A percentile compares a stretch with the other conserved stretches of the same genome.
These are phyloP conservation scores for Lacerta viridis DNA, from an alignment of 2,797 vertebrate species.

Conservation along the genomic window DNA sequence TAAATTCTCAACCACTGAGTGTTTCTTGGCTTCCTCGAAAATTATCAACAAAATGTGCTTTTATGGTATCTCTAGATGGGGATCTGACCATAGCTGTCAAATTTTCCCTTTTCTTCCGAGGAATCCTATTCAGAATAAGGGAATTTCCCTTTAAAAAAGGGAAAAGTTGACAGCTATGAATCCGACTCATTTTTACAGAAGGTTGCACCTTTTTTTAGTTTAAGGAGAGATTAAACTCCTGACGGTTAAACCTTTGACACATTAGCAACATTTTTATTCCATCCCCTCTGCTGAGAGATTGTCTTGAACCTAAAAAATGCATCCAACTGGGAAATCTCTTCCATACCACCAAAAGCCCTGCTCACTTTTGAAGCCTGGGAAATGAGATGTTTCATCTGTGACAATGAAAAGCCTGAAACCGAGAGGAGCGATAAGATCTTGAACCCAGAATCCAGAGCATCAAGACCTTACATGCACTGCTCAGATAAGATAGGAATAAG, in stretches of 20 bases:
- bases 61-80: background rate
- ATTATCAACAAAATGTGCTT: background rate
- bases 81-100: background rate
- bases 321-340: background rate
- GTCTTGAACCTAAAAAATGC: background rate
- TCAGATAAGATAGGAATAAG: background rate
- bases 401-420: background rate
- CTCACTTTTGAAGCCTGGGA: background rate
- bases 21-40: background rate
- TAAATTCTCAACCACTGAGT: background rate
- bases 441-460: background rate
- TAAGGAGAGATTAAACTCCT: background rate
- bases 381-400: background rate
- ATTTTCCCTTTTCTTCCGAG: too few relatives aligned
- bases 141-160: too few relatives aligned
- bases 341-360: background rate
- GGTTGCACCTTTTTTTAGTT: background rate
- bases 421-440: background rate
- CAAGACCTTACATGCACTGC: rapidly evolving
- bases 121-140: too few relatives aligned
- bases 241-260: background rate
- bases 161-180: background rate
- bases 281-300: background rate
- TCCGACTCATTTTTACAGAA: background rate
- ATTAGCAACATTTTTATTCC: background rate